These are phyloP conservation scores for Ceratosolen fusciceps DNA, from an alignment of 1,140 invertebrate species.

Conservation along the genomic window DNA sequence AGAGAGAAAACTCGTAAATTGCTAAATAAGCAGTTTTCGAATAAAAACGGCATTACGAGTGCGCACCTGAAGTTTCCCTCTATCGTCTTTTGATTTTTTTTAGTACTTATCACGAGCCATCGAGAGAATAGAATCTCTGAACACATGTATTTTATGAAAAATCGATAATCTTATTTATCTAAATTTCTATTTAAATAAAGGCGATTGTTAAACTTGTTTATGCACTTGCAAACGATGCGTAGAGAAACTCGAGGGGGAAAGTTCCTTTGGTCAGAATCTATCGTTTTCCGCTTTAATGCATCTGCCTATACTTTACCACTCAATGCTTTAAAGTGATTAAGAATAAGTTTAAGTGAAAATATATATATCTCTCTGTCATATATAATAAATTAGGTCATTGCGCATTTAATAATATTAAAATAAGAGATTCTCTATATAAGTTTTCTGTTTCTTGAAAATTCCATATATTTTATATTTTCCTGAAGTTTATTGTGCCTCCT, in stretches of 20 bases:
- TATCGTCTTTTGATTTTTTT: not conserved
- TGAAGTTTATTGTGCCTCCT: not conserved
- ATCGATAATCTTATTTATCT: slow-evolving; percentile 9
- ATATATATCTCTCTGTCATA: too few species aligned
- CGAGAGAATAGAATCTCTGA: not conserved
- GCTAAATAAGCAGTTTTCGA: slow-evolving; percentile 3
- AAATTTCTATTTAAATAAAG: slow-evolving; percentile 25
- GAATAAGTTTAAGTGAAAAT: too few species aligned
- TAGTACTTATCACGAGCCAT: not conserved
- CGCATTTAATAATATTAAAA: not conserved
- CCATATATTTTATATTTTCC: too few species aligned
- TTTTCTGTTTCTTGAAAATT: slow-evolving; percentile 21
- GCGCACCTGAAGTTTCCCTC: not conserved
- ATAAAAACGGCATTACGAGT: slow-evolving; percentile 8
- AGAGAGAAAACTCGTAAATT: slow-evolving; percentile 15
- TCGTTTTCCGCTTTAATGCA: slow-evolving; percentile 21
- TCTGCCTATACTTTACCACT: too few species aligned
- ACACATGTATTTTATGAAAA: not conserved
- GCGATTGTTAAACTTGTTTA: not conserved
- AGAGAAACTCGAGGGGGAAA: slow-evolving; percentile 14
- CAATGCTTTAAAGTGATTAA: too few species aligned
- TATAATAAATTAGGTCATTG: not conserved
- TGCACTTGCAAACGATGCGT: slow-evolving; percentile 37
- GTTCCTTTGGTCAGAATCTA: slow-evolving; percentile 35
- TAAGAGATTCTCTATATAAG: not conserved